Evolutionary conservation across 1,140 invertebrate species (phyloP).

Genomic region (Drosophila kanapiae): DNA sequence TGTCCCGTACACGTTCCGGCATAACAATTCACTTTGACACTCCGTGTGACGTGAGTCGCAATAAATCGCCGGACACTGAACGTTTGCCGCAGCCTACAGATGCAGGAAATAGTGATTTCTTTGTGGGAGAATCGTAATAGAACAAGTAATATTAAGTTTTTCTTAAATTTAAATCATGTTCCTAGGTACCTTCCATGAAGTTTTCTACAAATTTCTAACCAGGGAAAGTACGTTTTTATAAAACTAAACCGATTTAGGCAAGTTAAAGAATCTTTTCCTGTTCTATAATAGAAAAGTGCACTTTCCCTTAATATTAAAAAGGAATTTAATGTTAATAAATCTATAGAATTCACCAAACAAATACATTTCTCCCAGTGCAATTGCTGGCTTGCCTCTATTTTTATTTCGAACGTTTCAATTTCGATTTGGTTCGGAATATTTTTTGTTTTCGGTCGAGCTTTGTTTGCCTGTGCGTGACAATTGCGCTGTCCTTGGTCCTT

Average conservation of each 20-base stretch:
- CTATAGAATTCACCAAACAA: no score
- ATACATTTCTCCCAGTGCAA: neutral
- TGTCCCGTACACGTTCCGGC: slow-evolving; percentile 61
- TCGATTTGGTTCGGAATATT: slow-evolving; percentile 40
- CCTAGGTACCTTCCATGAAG: neutral
- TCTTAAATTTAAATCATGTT: no score
- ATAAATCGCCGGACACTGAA: slow-evolving; percentile 40
- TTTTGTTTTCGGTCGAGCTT: slow-evolving; percentile 15
- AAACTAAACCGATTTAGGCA: neutral
- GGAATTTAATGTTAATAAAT: neutral
- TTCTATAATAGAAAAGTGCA: neutral
- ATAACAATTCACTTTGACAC: slow-evolving; percentile 75
- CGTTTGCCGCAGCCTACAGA: slow-evolving; percentile 13
- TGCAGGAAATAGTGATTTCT: neutral
- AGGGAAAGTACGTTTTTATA: neutral
- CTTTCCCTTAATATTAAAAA: neutral
- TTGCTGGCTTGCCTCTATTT: slow-evolving; percentile 24
- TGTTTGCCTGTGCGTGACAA: slow-evolving; percentile 71
- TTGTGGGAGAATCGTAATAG: neutral
- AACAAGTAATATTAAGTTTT: no score
- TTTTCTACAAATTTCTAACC: no score
- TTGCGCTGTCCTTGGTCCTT: slow-evolving; percentile 36
- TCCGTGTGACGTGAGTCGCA: slow-evolving; percentile 36
- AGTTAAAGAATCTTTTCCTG: neutral
- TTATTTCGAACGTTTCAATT: slow-evolving; percentile 60